Percentiles rank a stretch among this genome's conserved stretches.
These are phyloP conservation scores for Scaptomyza montana DNA, from an alignment of 1,140 invertebrate species.

Conservation along the genomic window DNA sequence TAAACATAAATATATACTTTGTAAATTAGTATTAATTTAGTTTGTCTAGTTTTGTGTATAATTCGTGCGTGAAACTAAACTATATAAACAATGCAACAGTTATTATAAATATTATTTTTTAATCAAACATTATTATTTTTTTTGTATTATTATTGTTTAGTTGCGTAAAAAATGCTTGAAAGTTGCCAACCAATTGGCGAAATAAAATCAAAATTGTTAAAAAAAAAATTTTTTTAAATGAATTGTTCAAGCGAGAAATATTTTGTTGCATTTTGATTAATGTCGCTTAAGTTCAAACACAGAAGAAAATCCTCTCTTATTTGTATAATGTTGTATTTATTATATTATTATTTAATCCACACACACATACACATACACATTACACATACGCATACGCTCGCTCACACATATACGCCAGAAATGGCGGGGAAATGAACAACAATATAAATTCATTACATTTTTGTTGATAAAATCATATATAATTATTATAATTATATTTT, in stretches of 20 bases:
- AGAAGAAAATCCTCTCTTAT: slow-evolving; percentile 64
- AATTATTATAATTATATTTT: slow-evolving; percentile 55
- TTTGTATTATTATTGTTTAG: slow-evolving; percentile 80
- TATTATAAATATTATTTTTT: slow-evolving; percentile 18
- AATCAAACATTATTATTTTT: slow-evolving; percentile 16
- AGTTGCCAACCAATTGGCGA: slow-evolving; percentile 14
- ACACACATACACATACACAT: slow-evolving; percentile 19
- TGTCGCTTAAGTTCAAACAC: slow-evolving; percentile 12
- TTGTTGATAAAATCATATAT: slow-evolving; percentile 68
- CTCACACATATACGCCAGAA: slow-evolving; percentile 34
- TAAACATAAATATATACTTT: slow-evolving; percentile 23
- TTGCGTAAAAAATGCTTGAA: slow-evolving; percentile 32
- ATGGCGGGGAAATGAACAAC: slow-evolving; percentile 23
- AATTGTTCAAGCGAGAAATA: slow-evolving; percentile 6
- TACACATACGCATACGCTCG: slow-evolving; percentile 33
- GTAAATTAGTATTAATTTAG: slow-evolving; percentile 61
- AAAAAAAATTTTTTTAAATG: slow-evolving; percentile 9
- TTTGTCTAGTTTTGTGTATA: slow-evolving; percentile 70
- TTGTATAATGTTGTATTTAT: slow-evolving; percentile 79
- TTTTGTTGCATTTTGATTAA: slow-evolving; percentile 15
- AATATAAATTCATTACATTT: slow-evolving; percentile 63
- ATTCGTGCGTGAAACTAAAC: slow-evolving; percentile 62
- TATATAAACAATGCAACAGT: slow-evolving; percentile 31
- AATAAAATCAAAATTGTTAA: slow-evolving; percentile 31
- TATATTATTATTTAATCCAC: slow-evolving; percentile 59